phyloP scores from a whole-genome alignment of 2,888 invertebrate genomes.

The Tinea trinotella region DNA sequence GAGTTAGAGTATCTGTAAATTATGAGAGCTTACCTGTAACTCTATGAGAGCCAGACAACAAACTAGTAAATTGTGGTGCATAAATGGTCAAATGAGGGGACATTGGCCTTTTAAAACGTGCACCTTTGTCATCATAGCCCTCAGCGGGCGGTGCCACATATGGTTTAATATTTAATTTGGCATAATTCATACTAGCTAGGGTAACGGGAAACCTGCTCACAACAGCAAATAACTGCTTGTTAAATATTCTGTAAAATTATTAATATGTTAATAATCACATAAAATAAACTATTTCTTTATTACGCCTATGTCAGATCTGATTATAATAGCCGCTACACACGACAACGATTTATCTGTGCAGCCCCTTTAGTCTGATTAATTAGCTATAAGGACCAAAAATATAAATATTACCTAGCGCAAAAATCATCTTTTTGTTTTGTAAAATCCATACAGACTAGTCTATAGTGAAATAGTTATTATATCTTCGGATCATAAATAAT shows the following conservation, averaged over 20 bases:
- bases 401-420: no score
- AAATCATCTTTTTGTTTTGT: no score
- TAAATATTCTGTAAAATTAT: conserved; percentile 47
- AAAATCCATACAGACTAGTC: no score
- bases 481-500: no score
- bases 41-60: conserved; percentile 89
- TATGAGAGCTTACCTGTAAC: conserved; percentile 80
- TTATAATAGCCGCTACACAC: no score
- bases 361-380: no score
- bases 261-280: conserved; percentile 1
- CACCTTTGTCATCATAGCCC: conserved; percentile 79
- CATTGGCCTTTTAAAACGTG: conserved; percentile 80
- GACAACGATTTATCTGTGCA: no score
- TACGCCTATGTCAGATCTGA: no score
- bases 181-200: conserved; percentile 43
- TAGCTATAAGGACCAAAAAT: no score
- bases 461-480: no score
- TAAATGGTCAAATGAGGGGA: conserved; percentile 93
- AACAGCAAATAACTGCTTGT: conserved; percentile 41
- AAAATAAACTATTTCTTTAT: no score
- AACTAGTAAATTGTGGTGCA: conserved; percentile 81
- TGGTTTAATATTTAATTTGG: conserved; percentile 50
- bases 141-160: conserved; percentile 50
- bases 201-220: conserved; percentile 46
- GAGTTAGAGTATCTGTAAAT: no score